Base-by-base conservation (phyloP, 2,113 vertebrate species). In the Steatornis caripensis region DNA sequence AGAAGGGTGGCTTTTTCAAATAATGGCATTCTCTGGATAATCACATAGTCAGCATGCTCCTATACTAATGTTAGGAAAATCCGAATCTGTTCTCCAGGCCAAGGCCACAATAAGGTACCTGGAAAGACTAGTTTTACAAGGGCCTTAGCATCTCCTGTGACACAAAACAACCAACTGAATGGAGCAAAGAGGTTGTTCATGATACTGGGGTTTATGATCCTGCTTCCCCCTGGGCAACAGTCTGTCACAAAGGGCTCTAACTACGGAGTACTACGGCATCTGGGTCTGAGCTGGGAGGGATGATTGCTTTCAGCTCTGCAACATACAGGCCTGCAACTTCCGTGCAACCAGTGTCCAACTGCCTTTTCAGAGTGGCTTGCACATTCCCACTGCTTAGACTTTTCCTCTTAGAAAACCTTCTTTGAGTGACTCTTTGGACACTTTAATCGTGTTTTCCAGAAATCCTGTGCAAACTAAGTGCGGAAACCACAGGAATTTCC, bases 111-210 rank as follows among this genome's bases (percentile, higher is more conserved):
- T 43, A 79, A 83, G 7, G 17, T 54, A 23, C 29, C 37, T 37
- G 54, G 17, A 89, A 68, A 37, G 37, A 43, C 9, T 30, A 19
- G 22, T 46, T 81, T 87, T 65, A n/a, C 30, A 60, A 69, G 10
- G 89, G 11, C 37, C 9, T n/a, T 87, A n/a, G 17, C 1, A 3
- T 61, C 18, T 51, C 20, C 37, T n/a, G 8, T 55, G 43, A 89
- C 11, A 69, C 3, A 30, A 30, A 57, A 1, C 0, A 1, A 3
- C n/a, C 32, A 81, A 41, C 24, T 43, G 43, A 58, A 30, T 6
- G 41, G 49, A 77, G 14, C 2, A 70, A 84, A 65, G 39, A 60
- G 21, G 2, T 30, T 22, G 12, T 24, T 70, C 60, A 11, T 30
- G 32, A 46, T 71, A 34, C 34, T 69, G 23, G 39, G 54, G 19